A percentile compares a stretch with the other conserved stretches of the same genome.
phyloP scores from a whole-genome alignment of 2,888 invertebrate genomes.

The Palloptera scutellata region DNA sequence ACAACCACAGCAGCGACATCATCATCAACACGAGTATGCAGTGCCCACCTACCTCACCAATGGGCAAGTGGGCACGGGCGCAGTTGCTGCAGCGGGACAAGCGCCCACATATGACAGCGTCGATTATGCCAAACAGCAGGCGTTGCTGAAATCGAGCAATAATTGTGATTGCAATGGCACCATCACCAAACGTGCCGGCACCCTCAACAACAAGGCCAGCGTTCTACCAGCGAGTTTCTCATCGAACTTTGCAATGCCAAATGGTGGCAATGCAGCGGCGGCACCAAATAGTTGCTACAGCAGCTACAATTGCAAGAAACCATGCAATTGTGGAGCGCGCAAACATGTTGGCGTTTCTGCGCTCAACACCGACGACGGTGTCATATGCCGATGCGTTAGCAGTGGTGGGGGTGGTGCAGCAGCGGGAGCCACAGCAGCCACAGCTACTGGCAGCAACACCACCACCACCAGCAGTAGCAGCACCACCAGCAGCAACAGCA shows the following conservation, averaged over 20 bases:
- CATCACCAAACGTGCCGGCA: conserved; percentile 37
- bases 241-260: conserved; percentile 53
- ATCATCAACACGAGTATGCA: conserved; percentile 62
- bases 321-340: conserved; percentile 49
- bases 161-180: conserved; percentile 55
- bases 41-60: conserved; percentile 58
- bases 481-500: conserved; percentile 52
- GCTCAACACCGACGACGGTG: conserved; percentile 35
- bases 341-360: conserved; percentile 32
- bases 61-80: conserved; percentile 44
- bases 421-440: conserved; percentile 40
- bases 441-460: conserved; percentile 48
- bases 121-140: conserved; percentile 53
- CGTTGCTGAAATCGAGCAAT: conserved; percentile 37
- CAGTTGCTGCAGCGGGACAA: conserved; percentile 15
- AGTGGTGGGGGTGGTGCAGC: conserved; percentile 3
- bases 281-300: conserved; percentile 37
- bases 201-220: conserved; percentile 25
- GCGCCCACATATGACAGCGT: conserved; percentile 55
- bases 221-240: conserved; percentile 56
- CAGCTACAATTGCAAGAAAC: conserved; percentile 59
- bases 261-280: conserved; percentile 33
- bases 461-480: conserved; percentile 50
- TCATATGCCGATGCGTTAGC: conserved; percentile 37
- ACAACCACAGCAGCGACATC: conserved; percentile 26